Conservation (phyloP, 1,140 invertebrate genomes). For the Zaprionus davidi region DNA sequence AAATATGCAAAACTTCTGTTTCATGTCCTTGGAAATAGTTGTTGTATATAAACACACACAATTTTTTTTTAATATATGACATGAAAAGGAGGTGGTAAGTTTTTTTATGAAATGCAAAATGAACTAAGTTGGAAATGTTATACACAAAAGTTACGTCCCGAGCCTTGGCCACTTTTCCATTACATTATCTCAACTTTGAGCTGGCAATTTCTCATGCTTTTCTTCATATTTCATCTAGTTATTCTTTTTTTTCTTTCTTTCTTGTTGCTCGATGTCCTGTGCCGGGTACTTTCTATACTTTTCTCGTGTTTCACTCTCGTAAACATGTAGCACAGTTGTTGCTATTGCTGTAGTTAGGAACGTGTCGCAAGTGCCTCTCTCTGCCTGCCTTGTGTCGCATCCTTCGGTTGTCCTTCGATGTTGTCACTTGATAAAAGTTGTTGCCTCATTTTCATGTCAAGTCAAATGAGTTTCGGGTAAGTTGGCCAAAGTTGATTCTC, state of each 20-base stretch:
- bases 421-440: constrained; percentile 55
- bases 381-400: constrained; percentile 2
- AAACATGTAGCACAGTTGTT: constrained; percentile 35
- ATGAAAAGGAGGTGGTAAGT: constrained; percentile 1
- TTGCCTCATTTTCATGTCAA: constrained; percentile 73
- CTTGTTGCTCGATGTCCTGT: constrained; percentile 16
- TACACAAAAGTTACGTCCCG: constrained; percentile 54
- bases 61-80: constrained; percentile 27
- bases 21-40: background rate
- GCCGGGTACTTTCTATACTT: constrained; percentile 7
- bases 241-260: background rate
- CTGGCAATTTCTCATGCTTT: constrained; percentile 73
- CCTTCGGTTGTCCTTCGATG: background rate
- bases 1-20: constrained; percentile 27
- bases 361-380: constrained; percentile 32
- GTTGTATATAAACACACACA: constrained; percentile 25
- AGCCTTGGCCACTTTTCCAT: constrained; percentile 70
- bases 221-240: constrained; percentile 30
- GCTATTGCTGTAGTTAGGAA: constrained; percentile 1
- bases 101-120: constrained; percentile 39
- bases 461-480: constrained; percentile 74
- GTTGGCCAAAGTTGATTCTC: constrained; percentile 52
- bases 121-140: constrained; percentile 54
- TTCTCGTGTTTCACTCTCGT: constrained; percentile 59
- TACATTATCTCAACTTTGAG: constrained; percentile 76